phyloP scores from a whole-genome alignment of 2,113 vertebrate species.

The Oryzias woworae region DNA sequence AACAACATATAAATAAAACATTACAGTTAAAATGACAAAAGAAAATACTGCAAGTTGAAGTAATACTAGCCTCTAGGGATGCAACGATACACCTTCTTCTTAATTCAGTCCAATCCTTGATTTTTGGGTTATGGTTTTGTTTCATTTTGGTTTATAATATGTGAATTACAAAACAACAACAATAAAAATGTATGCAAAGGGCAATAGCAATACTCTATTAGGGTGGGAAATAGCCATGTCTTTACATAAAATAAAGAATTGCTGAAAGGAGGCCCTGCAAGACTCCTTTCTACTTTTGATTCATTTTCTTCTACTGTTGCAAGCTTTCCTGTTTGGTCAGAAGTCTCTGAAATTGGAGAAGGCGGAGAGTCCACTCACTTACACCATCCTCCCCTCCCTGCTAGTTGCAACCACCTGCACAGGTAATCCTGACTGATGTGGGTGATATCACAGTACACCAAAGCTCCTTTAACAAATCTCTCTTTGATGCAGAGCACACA shows the following conservation, averaged over 20 bases:
- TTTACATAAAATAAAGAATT: not conserved
- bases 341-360: conserved; percentile 65
- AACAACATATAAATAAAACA: no score
- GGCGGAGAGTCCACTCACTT: conserved; percentile 19
- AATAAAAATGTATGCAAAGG: no score
- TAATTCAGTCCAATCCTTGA: no score
- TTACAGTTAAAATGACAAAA: no score
- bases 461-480: conserved; percentile 71
- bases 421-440: conserved; percentile 65
- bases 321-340: conserved; percentile 27
- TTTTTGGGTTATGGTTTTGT: no score
- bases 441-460: conserved; percentile 69
- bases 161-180: no score
- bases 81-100: no score
- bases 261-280: not conserved
- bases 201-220: no score
- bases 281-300: conserved; percentile 12
- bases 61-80: no score
- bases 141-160: no score
- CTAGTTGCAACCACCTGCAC: conserved; percentile 60
- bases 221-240: no score
- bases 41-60: no score
- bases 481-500: conserved; percentile 76
- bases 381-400: conserved; percentile 2
- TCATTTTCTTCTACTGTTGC: conserved; percentile 6